These are phyloP conservation scores for Cotesia glomerata DNA, from an alignment of 1,140 invertebrate genomes.

Conservation along the genomic window DNA sequence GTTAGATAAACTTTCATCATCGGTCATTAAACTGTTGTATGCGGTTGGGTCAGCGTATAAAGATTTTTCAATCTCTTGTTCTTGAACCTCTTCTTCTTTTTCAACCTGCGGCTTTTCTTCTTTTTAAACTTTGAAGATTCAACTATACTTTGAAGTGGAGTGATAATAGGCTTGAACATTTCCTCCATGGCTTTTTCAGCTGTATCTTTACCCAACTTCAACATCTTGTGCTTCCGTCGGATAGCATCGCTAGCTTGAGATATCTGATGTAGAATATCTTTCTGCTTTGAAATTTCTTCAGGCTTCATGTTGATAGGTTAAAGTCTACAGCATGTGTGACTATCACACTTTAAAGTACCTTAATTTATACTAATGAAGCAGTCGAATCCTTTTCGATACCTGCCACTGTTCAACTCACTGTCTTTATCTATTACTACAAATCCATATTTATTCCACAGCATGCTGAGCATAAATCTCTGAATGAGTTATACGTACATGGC, in stretches of 20 bases:
- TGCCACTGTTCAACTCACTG: constrained; percentile 8
- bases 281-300: constrained; percentile 10
- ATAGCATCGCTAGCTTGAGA: constrained; percentile 31
- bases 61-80: no score
- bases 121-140: neutral
- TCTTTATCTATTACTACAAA: constrained; percentile 10
- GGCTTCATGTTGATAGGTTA: neutral
- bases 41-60: no score
- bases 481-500: neutral
- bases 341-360: neutral
- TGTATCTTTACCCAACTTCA: constrained; percentile 22
- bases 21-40: no score
- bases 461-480: no score
- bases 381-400: constrained; percentile 21
- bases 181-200: constrained; percentile 19
- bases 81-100: no score
- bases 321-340: no score
- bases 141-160: constrained; percentile 23
- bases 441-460: neutral
- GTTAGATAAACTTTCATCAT: no score
- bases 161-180: constrained; percentile 27
- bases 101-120: no score
- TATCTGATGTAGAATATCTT: constrained; percentile 23
- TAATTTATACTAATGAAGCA: constrained; percentile 2
- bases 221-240: constrained; percentile 29